Evolutionary conservation across 2,797 vertebrate genomes (phyloP).

Genomic region (Syndactyla subalaris): DNA sequence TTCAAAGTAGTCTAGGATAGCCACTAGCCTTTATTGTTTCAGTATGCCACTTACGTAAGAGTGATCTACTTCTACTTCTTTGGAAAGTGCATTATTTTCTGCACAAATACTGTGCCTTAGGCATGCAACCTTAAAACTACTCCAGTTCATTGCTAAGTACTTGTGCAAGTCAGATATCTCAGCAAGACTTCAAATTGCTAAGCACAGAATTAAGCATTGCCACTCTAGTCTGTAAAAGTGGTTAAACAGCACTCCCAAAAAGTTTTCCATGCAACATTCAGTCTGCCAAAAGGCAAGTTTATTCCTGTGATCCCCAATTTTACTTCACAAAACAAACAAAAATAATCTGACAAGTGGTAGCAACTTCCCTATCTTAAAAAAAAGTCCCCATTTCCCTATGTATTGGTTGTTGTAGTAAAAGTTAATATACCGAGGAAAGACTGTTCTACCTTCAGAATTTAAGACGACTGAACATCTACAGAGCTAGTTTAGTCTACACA

Average conservation of each 20-base stretch:
- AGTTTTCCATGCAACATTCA: not conserved
- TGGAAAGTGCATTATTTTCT: not conserved
- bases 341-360: conserved; percentile 33
- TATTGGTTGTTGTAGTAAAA: conserved; percentile 6
- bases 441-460: not conserved
- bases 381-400: not conserved
- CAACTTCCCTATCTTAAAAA: not conserved
- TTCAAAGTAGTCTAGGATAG: not conserved
- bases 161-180: not conserved
- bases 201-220: not conserved
- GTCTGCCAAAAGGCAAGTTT: not conserved
- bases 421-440: not conserved
- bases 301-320: conserved; percentile 16
- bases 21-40: not conserved
- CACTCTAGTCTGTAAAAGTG: not conserved
- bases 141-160: not conserved
- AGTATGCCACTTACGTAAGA: not conserved
- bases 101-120: not conserved
- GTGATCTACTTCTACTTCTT: not conserved
- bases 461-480: not conserved
- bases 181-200: not conserved
- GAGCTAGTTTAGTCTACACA: not conserved
- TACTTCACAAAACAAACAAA: not conserved
- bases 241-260: conserved; percentile 2
- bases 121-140: not conserved